Evolutionary conservation across 2,888 invertebrate genomes (phyloP).

Genomic region (Eustalomyia histrio): DNA sequence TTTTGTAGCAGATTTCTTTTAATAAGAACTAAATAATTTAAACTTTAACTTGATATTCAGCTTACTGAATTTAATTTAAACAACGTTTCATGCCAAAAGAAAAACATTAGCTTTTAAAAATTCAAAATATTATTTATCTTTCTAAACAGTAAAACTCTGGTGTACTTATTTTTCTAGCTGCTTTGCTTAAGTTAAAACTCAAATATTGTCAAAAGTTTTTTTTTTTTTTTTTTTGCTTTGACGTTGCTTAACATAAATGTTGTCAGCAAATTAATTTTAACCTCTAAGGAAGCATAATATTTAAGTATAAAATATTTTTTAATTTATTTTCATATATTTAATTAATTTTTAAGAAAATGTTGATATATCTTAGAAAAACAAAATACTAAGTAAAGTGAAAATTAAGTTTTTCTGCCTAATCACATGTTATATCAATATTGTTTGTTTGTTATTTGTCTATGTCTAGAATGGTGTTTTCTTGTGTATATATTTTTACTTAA

Average conservation of each 20-base stretch:
- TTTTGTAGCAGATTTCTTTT: too few species aligned
- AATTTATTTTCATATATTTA: not conserved
- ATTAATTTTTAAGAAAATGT: slow-evolving; percentile 7
- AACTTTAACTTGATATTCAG: slow-evolving; percentile 5
- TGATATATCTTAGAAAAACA: not conserved
- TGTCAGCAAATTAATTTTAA: not conserved
- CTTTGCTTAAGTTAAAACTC: not conserved
- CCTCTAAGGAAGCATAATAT: not conserved
- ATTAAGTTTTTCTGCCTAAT: not conserved
- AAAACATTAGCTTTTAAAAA: too few species aligned
- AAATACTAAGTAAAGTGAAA: not conserved
- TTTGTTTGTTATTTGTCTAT: not conserved
- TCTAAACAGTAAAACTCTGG: not conserved
- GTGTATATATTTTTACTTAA: not conserved
- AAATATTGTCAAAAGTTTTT: not conserved
- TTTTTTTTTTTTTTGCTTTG: too few species aligned
- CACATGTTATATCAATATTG: not conserved
- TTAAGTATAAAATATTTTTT: not conserved
- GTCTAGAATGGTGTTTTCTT: not conserved
- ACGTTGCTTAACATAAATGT: not conserved
- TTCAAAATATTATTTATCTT: not conserved
- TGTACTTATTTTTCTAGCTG: not conserved
- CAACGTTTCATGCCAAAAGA: too few species aligned
- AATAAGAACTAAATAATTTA: too few species aligned
- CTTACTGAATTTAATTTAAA: slow-evolving; percentile 1